phyloP scores from a whole-genome alignment of 2,888 invertebrate species.

The Latrodectus hesperus region DNA sequence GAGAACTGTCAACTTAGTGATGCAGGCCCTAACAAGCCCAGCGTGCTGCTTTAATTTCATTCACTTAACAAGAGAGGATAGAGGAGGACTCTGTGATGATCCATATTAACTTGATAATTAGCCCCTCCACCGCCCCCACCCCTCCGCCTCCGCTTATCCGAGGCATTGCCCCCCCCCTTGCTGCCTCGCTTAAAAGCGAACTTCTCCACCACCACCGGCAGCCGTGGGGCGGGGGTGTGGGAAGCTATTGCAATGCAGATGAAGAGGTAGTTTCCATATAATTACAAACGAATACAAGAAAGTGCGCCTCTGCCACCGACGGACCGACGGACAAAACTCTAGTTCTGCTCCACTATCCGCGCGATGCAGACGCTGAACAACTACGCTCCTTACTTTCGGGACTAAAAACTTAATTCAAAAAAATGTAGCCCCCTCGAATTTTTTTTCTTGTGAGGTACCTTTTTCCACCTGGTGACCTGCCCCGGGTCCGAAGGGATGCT shows the following conservation, averaged over 20 bases:
- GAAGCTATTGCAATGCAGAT: constrained; percentile 70
- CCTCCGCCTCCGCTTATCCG: constrained; percentile 15
- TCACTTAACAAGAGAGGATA: constrained; percentile 68
- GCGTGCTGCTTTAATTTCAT: constrained; percentile 69
- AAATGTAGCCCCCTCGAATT: neutral
- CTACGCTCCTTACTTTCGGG: constrained; percentile 9
- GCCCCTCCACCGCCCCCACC: constrained; percentile 37
- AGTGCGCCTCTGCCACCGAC: constrained; percentile 55
- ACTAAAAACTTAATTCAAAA: neutral
- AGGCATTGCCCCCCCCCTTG: constrained; percentile 28
- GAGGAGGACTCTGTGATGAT: constrained; percentile 68
- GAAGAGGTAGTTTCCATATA: constrained; percentile 69
- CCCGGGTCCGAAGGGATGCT: neutral
- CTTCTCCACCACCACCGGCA: constrained; percentile 17
- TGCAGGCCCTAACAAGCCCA: constrained; percentile 61
- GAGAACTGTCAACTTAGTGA: constrained; percentile 67
- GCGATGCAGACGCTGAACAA: constrained; percentile 45
- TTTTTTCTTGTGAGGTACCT: constrained; percentile 1
- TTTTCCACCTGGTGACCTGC: neutral
- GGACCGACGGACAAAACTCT: constrained; percentile 63
- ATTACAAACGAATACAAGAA: constrained; percentile 70
- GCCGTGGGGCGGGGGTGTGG: neutral
- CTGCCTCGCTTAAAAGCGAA: constrained; percentile 66
- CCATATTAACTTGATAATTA: constrained; percentile 71
- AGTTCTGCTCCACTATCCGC: constrained; percentile 59